Evolutionary conservation across 1,140 invertebrate species (phyloP).

Genomic region (Diorhabda sublineata): DNA sequence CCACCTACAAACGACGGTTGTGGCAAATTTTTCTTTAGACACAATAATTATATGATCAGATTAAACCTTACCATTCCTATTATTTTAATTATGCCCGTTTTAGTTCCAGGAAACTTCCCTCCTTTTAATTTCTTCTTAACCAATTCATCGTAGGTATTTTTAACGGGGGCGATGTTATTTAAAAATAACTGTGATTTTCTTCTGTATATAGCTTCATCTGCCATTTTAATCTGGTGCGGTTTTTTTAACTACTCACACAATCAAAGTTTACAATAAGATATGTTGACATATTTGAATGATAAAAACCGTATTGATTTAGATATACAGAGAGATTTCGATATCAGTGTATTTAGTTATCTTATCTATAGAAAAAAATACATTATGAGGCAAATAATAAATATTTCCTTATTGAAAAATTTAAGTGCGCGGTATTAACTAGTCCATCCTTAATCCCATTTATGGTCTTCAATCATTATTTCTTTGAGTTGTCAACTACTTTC

Average conservation of each 20-base stretch:
- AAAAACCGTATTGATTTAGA: not conserved
- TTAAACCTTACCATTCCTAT: conserved; percentile 24
- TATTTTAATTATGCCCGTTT: conserved; percentile 29
- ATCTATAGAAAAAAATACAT: not conserved
- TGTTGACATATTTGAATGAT: too few species aligned
- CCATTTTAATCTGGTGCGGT: conserved; percentile 16
- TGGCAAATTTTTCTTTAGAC: too few species aligned
- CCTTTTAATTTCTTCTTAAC: conserved; percentile 26
- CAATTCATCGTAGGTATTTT: conserved; percentile 27
- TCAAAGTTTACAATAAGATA: not conserved
- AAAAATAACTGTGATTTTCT: conserved; percentile 31
- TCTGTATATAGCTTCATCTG: conserved; percentile 19
- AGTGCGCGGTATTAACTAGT: not conserved
- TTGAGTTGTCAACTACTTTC: too few species aligned
- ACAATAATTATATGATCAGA: too few species aligned
- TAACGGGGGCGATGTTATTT: conserved; percentile 24
- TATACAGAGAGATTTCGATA: not conserved
- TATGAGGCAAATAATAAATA: not conserved
- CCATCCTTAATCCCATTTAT: too few species aligned
- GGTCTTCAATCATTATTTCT: too few species aligned
- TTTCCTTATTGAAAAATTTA: not conserved
- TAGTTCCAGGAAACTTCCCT: conserved; percentile 28
- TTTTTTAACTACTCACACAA: not conserved
- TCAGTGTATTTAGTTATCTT: not conserved
- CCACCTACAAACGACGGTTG: too few species aligned